Evolutionary conservation across 2,797 vertebrate species (phyloP).

Genomic region (Gymnopithys bicolor): DNA sequence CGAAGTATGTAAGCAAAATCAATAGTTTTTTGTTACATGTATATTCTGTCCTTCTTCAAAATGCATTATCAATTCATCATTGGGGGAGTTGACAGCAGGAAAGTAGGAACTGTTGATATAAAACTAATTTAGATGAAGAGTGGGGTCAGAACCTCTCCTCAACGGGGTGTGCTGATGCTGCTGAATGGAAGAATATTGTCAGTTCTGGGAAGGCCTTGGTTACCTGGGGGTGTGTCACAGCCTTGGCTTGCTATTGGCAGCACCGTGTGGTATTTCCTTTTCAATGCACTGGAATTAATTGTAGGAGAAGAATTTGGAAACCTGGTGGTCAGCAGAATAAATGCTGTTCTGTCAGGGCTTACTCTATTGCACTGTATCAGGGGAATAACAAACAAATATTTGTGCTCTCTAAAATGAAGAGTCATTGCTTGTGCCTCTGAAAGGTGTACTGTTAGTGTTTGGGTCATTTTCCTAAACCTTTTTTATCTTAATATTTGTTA

Average conservation of each 20-base stretch:
- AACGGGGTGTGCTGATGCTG: neutral
- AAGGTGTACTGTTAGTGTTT: neutral
- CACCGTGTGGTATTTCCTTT: constrained; percentile 13
- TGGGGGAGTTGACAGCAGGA: constrained; percentile 23
- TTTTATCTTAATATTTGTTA: neutral
- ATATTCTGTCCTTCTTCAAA: neutral
- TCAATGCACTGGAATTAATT: constrained; percentile 40
- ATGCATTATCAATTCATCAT: neutral
- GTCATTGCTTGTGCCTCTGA: neutral
- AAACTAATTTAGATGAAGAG: constrained; percentile 43
- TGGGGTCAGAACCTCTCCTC: neutral
- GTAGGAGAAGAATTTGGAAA: constrained; percentile 37
- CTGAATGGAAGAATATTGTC: neutral
- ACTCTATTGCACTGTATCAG: constrained; percentile 12
- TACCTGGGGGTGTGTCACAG: constrained; percentile 31
- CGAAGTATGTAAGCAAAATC: neutral
- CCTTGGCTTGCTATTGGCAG: constrained; percentile 39
- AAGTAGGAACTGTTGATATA: constrained; percentile 49
- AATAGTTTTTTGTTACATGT: neutral
- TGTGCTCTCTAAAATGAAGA: neutral
- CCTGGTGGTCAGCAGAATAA: constrained; percentile 49
- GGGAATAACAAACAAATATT: constrained; percentile 55
- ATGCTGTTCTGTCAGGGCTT: constrained; percentile 40
- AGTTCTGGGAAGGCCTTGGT: neutral
- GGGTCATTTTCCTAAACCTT: neutral